A percentile compares a stretch with the other conserved stretches of the same genome.
Evolutionary conservation across 2,797 vertebrate genomes (phyloP).

Genomic region (Chiroxiphia lanceolata): DNA sequence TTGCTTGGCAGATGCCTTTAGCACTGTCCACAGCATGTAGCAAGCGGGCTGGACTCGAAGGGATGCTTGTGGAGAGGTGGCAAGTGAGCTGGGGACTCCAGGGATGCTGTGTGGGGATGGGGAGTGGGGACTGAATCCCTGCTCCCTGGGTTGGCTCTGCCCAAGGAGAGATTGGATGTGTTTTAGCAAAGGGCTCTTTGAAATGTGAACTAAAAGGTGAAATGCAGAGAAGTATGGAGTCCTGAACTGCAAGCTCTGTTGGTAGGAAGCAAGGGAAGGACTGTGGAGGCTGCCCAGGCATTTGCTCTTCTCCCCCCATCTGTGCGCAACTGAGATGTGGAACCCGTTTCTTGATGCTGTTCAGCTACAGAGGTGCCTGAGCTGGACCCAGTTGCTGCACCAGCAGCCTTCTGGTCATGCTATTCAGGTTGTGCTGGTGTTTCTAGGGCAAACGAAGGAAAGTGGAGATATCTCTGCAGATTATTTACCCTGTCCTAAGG

Average conservation of each 20-base stretch:
- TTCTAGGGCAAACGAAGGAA: not conserved
- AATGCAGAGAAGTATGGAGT: not conserved
- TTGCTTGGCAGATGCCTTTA: not conserved
- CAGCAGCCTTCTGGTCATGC: not conserved
- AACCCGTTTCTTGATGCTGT: not conserved
- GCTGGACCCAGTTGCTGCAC: not conserved
- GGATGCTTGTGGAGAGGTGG: not conserved
- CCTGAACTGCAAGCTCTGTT: rapidly evolving
- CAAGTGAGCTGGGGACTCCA: not conserved
- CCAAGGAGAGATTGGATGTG: not conserved
- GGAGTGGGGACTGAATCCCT: not conserved
- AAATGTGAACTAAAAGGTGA: not conserved
- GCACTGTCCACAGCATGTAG: not conserved
- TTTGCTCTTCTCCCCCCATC: not conserved
- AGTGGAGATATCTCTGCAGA: not conserved
- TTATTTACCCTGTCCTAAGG: conserved; percentile 11
- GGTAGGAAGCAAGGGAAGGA: not conserved
- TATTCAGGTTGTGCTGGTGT: not conserved
- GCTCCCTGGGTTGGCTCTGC: not conserved
- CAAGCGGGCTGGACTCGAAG: rapidly evolving
- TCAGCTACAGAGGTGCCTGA: not conserved
- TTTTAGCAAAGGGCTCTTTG: not conserved
- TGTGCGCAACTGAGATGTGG: not conserved
- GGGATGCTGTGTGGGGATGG: not conserved
- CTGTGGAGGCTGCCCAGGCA: not conserved